phyloP scores from a whole-genome alignment of 2,113 vertebrate species.

The Bos indicus region DNA sequence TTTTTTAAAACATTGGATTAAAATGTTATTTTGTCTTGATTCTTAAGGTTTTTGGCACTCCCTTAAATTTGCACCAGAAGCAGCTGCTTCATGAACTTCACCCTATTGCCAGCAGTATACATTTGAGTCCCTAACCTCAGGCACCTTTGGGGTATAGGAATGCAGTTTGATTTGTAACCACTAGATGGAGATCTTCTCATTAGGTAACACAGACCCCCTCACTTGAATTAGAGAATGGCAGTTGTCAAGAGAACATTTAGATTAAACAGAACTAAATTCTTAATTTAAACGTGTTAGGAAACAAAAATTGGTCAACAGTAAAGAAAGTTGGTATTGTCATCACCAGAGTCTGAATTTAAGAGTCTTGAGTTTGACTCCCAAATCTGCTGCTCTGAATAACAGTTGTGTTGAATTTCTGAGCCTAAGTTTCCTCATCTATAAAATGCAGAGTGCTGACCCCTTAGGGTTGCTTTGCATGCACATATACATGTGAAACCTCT shows the following conservation, averaged over 20 bases:
- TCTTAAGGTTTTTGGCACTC: not conserved
- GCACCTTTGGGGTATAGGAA: not conserved
- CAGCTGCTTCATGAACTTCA: not conserved
- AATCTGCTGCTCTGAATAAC: not conserved
- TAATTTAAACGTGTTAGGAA: not conserved
- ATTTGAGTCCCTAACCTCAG: not conserved
- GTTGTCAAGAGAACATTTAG: not conserved
- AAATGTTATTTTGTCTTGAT: not conserved
- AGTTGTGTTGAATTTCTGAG: not conserved
- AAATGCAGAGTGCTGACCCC: not conserved
- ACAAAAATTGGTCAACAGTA: not conserved
- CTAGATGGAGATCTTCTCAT: slow-evolving; percentile 64
- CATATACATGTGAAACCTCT: not conserved
- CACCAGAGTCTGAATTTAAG: not conserved
- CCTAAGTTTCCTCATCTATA: not conserved
- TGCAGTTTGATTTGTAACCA: slow-evolving; percentile 43
- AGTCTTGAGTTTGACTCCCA: not conserved
- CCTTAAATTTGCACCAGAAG: not conserved
- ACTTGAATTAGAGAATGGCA: not conserved
- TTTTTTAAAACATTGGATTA: not conserved
- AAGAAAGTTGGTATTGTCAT: not conserved
- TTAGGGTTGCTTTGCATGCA: not conserved
- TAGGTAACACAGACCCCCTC: slow-evolving; percentile 15
- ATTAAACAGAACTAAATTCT: not conserved
- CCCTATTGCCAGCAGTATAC: not conserved